Percentiles rank a stretch among this genome's conserved stretches.
phyloP scores from a whole-genome alignment of 2,797 vertebrate genomes.

The Chiloscyllium punctatum region DNA sequence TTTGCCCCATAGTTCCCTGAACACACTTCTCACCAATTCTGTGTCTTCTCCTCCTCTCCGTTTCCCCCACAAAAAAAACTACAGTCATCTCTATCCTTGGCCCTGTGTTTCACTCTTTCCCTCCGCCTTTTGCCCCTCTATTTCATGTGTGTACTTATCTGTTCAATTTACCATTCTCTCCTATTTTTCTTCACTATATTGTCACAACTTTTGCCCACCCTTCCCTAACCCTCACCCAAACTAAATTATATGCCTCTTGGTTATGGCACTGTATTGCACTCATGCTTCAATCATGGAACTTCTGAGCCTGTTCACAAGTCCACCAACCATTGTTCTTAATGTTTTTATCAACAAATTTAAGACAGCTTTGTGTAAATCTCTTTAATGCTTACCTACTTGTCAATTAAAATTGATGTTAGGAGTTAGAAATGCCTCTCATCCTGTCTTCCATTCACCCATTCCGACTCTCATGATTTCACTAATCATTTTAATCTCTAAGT shows the following conservation, averaged over 20 bases:
- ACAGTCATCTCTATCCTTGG: no score
- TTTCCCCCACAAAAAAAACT: no score
- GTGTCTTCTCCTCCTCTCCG: neutral
- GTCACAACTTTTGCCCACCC: no score
- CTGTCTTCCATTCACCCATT: neutral
- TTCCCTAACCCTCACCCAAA: neutral
- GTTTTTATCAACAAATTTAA: neutral
- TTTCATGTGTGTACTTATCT: neutral
- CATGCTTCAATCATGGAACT: neutral
- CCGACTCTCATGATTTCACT: neutral
- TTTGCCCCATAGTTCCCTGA: neutral
- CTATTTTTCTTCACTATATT: neutral
- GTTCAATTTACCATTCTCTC: neutral
- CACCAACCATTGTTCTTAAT: neutral
- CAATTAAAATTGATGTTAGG: neutral
- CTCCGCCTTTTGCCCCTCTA: neutral
- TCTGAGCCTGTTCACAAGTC: neutral
- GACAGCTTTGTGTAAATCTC: no score
- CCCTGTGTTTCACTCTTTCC: neutral
- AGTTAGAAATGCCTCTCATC: neutral
- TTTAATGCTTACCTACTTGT: neutral
- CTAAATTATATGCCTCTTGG: neutral
- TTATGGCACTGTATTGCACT: neutral
- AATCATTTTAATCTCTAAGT: neutral
- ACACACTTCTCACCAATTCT: neutral